Conservation (phyloP, 2,113 vertebrate genomes). For the Cisticola juncidis region DNA sequence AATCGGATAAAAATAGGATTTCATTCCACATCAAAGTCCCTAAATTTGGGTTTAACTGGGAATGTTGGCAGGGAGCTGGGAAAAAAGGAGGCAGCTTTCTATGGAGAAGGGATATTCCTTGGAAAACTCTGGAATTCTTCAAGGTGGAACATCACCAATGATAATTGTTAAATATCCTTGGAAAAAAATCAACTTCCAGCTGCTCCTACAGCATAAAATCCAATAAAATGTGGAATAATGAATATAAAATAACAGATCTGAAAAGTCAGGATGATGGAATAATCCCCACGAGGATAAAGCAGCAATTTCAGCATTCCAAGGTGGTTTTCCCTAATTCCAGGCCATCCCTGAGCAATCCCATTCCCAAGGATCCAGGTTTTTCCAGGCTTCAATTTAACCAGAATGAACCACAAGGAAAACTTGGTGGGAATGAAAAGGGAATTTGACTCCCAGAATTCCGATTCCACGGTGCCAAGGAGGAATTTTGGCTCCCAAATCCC, state of each 20-base stretch:
- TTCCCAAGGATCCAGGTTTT: not conserved
- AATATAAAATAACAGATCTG: not conserved
- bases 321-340: not conserved
- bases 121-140: not conserved
- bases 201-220: not conserved
- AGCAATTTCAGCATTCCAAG: not conserved
- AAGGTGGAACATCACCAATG: too few relatives aligned
- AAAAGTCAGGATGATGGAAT: not conserved
- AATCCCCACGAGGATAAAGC: not conserved
- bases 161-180: not conserved
- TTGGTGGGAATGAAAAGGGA: not conserved
- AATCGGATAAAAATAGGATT: accelerated
- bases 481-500: not conserved
- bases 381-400: not conserved
- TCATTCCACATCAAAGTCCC: not conserved
- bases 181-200: not conserved
- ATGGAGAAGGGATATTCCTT: not conserved
- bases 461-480: accelerated
- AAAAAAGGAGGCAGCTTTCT: not conserved
- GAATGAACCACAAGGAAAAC: not conserved
- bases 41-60: accelerated
- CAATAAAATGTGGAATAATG: accelerated
- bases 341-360: too few relatives aligned
- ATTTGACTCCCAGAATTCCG: not conserved
- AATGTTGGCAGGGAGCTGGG: not conserved